Conservation (phyloP, 2,888 invertebrate genomes). For the Stenoptilia bipunctidactyla region DNA sequence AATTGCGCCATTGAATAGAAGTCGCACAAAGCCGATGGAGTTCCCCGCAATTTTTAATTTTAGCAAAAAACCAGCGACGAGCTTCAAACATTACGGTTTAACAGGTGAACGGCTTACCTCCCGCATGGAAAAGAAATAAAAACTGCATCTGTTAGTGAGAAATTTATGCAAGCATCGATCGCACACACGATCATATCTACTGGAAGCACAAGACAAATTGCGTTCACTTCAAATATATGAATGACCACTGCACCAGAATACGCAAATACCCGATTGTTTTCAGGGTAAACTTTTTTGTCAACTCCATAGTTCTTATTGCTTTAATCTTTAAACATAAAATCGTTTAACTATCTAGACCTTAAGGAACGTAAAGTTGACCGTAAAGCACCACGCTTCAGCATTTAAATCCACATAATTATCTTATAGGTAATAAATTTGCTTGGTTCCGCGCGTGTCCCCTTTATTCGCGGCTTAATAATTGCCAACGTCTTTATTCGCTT, state of each 20-base stretch:
- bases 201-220: slow-evolving; percentile 62
- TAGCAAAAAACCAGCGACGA: slow-evolving; percentile 41
- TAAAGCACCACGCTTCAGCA: slow-evolving; percentile 48
- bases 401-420: slow-evolving; percentile 62
- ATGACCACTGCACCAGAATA: slow-evolving; percentile 38
- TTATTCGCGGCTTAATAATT: slow-evolving; percentile 16
- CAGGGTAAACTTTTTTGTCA: slow-evolving; percentile 5
- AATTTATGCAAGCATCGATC: slow-evolving; percentile 50
- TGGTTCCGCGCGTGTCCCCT: slow-evolving; percentile 32
- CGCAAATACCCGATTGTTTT: slow-evolving; percentile 48
- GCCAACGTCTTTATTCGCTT: no score
- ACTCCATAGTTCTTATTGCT: slow-evolving; percentile 27
- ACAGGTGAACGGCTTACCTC: slow-evolving; percentile 58
- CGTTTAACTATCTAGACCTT: slow-evolving; percentile 32
- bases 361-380: slow-evolving; percentile 49
- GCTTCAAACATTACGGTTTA: slow-evolving; percentile 43
- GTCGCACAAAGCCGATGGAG: slow-evolving; percentile 38
- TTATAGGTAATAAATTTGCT: slow-evolving; percentile 54
- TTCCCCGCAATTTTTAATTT: slow-evolving; percentile 57
- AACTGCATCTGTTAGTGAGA: slow-evolving; percentile 44
- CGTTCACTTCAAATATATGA: slow-evolving; percentile 56
- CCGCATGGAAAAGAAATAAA: slow-evolving; percentile 47
- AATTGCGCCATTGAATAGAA: slow-evolving; percentile 22
- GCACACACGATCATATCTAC: slow-evolving; percentile 63
- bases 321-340: slow-evolving; percentile 40